Base-by-base conservation (phyloP, 2,113 vertebrate species). In the Paratilapia polleni region DNA sequence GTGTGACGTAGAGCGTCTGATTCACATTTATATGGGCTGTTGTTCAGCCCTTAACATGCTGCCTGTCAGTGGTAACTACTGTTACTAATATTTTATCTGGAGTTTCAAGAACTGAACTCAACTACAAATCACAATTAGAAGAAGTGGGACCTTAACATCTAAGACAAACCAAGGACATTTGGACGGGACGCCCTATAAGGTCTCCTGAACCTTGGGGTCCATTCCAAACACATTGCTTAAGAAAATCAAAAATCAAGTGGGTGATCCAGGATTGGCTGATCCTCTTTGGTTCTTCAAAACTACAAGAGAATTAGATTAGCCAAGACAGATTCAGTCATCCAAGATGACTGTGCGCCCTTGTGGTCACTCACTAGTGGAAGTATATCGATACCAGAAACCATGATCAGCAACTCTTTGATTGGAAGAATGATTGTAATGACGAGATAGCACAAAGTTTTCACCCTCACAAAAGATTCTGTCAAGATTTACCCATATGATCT, bases 211-310 rank as follows among this genome's bases (percentile, higher is more conserved):
- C 10, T 36, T 36, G 4, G 36, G 36, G 36, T 36, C 36, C 36
- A 36, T 36, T 36, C 36, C 8, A 36, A 5, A 36, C 6, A 34
- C 34, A 34, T 34, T 34, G 3, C 34, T 34, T 34, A 34, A 34
- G 34, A 34, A 34, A 34, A 34, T 38, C 36, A 8, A 38, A 38
- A 8, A 38, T 43, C 38, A 47, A n/a, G 38, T 2, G 63, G 36
- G 8, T 0, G 63, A 43, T 41, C n/a, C 62, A 0, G 17, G 17
- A 20, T 0, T 1, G 1, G 17, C 3, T 13, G 41, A 13, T 43
- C 19, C 31, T 17, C 38, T 47, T 68, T 68, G 63, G 38, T 17
- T 26, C 63, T 43, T 36, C 64, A 68, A 3, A 68, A 47, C n/a
- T 26, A 26, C 22, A 15, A 26, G 38, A 68, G 22, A 26, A 24